Evolutionary conservation across 2,113 vertebrate genomes (phyloP), one percentile per base, ranked within the genome.

Genomic region (Megaleporinus macrocephalus): DNA sequence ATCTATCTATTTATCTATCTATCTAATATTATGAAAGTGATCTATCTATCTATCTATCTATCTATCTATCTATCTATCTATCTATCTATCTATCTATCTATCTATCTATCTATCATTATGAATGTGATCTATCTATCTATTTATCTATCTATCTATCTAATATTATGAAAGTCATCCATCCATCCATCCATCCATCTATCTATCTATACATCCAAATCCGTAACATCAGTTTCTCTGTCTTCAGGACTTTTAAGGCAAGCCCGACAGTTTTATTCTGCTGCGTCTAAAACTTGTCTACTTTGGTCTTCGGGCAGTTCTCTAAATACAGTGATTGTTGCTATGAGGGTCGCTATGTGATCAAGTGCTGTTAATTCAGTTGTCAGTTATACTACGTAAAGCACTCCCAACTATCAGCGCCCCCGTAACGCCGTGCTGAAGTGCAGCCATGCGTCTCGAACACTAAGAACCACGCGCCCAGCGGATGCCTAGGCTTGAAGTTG

Each of bases 311-410:
- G 11, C n/a, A n/a, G 13, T 29, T 84, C 30, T 53, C 12, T 1
- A 16, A 16, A 20, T 33, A 53, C n/a, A 10, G 11, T 55, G 33
- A 33, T 53, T 14, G 12, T 49, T 71, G 15, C 73, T 26, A 49
- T 44, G 53, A 78, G 24, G 59, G 18, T 61, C 24, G 13, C 27
- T 30, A 18, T 49, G 61, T 74, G 55, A 26, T 73, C 51, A 74
- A 74, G 69, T 76, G 27, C 49, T 61, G 49, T 68, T 73, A 66
- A 68, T 69, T 78, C 18, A 61, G 41, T 73, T 73, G 61, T 78
- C 27, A 51, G 20, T 77, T 83, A 49, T 33, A 4, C 59, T 41
- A 36, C 5, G 53, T 41, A 66, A 33, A 26, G 14, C 4, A 15
- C 55, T 76, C 57, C 6, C 63, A 66, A 20, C 27, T 24, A 63